Evolutionary conservation across 2,113 vertebrate genomes (phyloP).

Genomic region (Grammomys surdaster): DNA sequence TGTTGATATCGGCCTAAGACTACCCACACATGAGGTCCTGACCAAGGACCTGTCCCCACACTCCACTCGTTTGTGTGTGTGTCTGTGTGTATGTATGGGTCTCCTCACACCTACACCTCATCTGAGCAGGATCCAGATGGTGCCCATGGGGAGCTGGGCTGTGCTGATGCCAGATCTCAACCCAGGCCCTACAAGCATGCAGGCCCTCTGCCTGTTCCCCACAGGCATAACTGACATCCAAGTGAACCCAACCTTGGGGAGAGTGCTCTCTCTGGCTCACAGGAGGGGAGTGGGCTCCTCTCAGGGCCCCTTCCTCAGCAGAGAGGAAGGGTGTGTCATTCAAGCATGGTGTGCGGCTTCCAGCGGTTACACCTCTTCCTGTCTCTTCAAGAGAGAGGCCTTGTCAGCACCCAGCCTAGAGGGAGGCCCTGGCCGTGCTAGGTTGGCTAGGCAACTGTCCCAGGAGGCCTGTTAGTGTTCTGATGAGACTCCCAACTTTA

Average conservation of each 20-base stretch:
- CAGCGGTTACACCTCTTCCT: constrained; percentile 70
- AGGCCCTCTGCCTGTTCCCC: not conserved
- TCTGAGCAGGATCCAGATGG: not conserved
- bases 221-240: rapidly evolving
- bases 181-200: not conserved
- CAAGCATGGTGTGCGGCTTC: constrained; percentile 49
- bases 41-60: rapidly evolving
- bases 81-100: not conserved
- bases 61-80: not conserved
- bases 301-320: not conserved
- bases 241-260: rapidly evolving
- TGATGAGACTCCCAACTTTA: not conserved
- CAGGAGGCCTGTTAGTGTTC: not conserved
- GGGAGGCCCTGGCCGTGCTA: not conserved
- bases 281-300: not conserved
- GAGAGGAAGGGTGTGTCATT: constrained; percentile 19
- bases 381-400: not conserved
- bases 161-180: not conserved
- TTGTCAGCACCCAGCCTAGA: not conserved
- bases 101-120: not conserved
- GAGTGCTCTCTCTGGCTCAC: rapidly evolving
- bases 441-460: not conserved
- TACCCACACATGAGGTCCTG: not conserved
- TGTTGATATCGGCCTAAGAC: not conserved
- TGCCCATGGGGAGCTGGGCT: rapidly evolving